These are phyloP conservation scores for Colinus virginianus DNA, from an alignment of 2,113 vertebrate genomes.

Conservation along the genomic window DNA sequence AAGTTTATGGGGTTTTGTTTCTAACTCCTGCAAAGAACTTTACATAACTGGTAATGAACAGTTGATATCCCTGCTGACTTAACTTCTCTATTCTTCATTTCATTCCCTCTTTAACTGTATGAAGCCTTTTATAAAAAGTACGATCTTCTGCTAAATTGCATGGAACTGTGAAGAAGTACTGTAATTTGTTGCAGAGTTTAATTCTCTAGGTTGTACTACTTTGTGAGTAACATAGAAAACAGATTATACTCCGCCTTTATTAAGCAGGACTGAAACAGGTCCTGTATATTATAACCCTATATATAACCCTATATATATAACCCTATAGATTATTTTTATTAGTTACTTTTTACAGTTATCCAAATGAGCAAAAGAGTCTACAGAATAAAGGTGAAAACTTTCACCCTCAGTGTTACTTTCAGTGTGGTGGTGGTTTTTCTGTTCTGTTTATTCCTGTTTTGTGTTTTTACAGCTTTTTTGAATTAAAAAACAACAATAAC, in stretches of 20 bases:
- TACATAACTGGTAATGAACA: not conserved
- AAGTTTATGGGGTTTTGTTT: not conserved
- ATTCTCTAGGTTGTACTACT: not conserved
- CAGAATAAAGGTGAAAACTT: not conserved
- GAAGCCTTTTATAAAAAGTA: not conserved
- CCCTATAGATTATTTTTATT: not conserved
- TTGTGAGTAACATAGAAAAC: not conserved
- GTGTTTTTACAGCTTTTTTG: not conserved
- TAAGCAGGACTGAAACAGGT: not conserved
- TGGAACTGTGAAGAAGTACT: not conserved
- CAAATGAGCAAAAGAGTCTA: not conserved
- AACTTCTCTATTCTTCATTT: not conserved
- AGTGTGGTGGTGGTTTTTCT: not conserved
- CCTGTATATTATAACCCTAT: not conserved
- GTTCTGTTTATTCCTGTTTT: not conserved
- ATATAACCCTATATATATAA: not conserved
- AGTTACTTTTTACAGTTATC: not conserved
- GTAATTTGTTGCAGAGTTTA: not conserved
- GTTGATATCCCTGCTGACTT: not conserved
- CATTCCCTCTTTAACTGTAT: not conserved
- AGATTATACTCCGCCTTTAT: not conserved
- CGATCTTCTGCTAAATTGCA: not conserved
- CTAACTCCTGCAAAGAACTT: not conserved
- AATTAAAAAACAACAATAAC: not conserved
- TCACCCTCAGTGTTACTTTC: not conserved